These are phyloP conservation scores for Tipula unca DNA, from an alignment of 2,888 invertebrate genomes.

Conservation along the genomic window DNA sequence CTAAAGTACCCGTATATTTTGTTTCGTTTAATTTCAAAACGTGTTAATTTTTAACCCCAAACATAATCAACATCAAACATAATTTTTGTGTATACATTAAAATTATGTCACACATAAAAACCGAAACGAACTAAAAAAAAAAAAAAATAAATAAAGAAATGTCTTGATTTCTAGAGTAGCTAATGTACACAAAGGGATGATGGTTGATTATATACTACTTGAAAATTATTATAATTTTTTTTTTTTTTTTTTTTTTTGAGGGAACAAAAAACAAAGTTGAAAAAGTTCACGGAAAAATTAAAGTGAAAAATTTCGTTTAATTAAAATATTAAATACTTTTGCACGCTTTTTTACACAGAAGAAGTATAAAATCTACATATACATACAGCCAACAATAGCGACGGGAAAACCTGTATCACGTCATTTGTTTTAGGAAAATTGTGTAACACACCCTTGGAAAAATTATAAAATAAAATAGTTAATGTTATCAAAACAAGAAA, in stretches of 20 bases:
- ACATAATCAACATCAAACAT: neutral
- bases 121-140: neutral
- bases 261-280: neutral
- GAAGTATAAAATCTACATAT: neutral
- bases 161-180: neutral
- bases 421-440: neutral
- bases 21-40: neutral
- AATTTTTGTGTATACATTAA: neutral
- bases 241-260: neutral
- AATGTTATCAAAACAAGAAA: neutral
- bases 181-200: neutral
- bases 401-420: neutral
- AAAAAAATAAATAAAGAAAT: neutral
- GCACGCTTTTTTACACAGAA: neutral
- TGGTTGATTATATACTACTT: neutral
- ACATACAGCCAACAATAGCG: neutral
- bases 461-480: neutral
- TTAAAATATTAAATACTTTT: conserved; percentile 8
- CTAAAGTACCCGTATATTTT: neutral
- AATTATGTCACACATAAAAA: neutral
- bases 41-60: conserved; percentile 8
- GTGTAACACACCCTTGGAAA: neutral
- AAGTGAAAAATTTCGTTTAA: neutral
- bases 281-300: neutral
- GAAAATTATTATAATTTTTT: neutral